Conservation (phyloP, 2,113 vertebrate genomes). For the Fregata magnificens region DNA sequence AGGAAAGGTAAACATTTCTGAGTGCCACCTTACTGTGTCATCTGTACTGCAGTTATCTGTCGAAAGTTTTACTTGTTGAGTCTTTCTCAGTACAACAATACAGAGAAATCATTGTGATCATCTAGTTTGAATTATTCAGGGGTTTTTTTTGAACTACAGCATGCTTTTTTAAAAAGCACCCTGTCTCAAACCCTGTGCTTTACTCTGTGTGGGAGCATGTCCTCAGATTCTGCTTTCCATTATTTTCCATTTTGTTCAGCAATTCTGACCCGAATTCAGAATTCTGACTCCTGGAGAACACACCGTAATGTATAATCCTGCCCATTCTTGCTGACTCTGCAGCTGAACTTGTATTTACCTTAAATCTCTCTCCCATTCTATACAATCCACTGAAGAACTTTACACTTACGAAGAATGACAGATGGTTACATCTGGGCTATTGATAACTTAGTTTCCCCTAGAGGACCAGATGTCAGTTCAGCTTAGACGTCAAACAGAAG, state of each 20-base stretch:
- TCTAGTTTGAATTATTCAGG: neutral
- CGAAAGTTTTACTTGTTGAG: neutral
- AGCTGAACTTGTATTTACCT: neutral
- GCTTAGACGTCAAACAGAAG: neutral
- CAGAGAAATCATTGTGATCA: neutral
- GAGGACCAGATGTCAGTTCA: neutral
- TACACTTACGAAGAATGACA: neutral
- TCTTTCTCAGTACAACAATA: neutral
- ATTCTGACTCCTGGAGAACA: neutral
- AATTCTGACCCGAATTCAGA: neutral
- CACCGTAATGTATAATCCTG: neutral
- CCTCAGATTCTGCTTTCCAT: neutral
- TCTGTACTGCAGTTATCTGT: neutral
- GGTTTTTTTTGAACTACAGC: neutral
- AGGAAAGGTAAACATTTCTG: neutral
- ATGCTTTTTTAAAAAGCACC: neutral
- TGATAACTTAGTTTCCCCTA: neutral
- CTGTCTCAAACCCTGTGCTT: neutral
- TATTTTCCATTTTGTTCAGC: neutral
- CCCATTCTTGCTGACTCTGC: neutral
- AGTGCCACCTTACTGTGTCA: neutral
- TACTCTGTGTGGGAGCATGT: neutral
- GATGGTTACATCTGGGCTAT: too few species aligned
- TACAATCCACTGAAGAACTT: neutral
- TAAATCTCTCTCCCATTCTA: neutral